Evolutionary conservation across 2,888 invertebrate species (phyloP).

Genomic region (Apamea crenata): DNA sequence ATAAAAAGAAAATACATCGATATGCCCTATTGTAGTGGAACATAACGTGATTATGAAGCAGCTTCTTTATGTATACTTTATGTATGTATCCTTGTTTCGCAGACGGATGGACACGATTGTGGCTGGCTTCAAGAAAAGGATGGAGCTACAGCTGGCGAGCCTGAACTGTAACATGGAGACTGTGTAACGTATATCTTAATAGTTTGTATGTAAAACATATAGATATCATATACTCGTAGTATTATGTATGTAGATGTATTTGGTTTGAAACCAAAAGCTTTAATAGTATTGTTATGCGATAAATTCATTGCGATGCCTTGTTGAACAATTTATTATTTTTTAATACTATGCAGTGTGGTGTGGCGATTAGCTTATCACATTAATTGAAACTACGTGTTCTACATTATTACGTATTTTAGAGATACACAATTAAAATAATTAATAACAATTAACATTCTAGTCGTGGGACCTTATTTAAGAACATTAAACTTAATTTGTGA

Average conservation of each 20-base stretch:
- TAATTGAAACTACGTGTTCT: not conserved
- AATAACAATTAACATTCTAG: not conserved
- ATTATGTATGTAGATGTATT: conserved; percentile 32
- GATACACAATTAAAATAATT: too few relatives aligned
- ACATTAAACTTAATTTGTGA: not conserved
- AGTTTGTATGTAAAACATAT: conserved; percentile 17
- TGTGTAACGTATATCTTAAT: conserved; percentile 75
- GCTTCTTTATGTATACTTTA: not conserved
- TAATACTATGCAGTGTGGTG: not conserved
- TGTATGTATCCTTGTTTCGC: conserved; percentile 67
- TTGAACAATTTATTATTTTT: conserved; percentile 3
- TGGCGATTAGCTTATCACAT: not conserved
- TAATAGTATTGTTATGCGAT: conserved; percentile 59
- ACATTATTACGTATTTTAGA: not conserved
- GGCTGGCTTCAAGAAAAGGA: conserved; percentile 91
- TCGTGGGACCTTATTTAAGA: not conserved
- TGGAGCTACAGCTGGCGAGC: conserved; percentile 93
- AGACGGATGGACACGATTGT: conserved; percentile 92
- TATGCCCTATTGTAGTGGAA: not conserved
- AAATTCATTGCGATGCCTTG: not conserved
- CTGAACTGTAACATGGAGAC: conserved; percentile 89
- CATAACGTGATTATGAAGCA: not conserved
- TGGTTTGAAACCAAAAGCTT: conserved; percentile 61
- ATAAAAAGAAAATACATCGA: not conserved
- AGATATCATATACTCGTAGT: conserved; percentile 26